Base-by-base conservation (phyloP, 2,113 vertebrate genomes). In the Dryoscopus gambensis region DNA sequence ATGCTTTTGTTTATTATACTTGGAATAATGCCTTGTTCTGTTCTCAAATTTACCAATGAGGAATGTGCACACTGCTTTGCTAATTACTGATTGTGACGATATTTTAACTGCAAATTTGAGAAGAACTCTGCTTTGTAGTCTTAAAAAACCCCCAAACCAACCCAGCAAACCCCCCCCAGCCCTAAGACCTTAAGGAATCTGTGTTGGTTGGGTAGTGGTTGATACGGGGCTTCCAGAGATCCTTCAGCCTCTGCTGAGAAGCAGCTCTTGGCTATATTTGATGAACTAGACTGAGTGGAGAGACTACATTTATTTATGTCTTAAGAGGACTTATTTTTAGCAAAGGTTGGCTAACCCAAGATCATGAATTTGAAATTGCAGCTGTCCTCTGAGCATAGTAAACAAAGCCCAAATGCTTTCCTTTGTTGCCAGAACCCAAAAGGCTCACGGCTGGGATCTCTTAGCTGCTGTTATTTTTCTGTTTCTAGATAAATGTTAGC, bases 401-500 rank as follows among this genome's bases (percentile, higher is more conserved):
- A 92, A 30, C 49, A 87, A 92, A 95, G 47, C 44, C 64, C 55
- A n/a, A 24, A 37, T 6, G 7, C 18, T 91, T 53, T 13, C 59
- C 44, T 91, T 83, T 89, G 39, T 74, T 92, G 83, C 64, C 59
- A 86, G 63, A 92, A 50, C 20, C 49, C 71, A 52, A 16, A 76
- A 86, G 13, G 33, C 19, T 87, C 3, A 0, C 13, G 67, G 35
- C 46, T 40, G 30, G 55, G 44, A 59, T 76, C 40, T 81, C 84
- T 78, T 56, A 77, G 57, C 35, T 71, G 62, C 53, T 88, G 68
- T 77, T 7, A 69, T 94, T 94, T 77, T 96, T 81, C 75, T 89
- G 59, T 95, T 97, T 89, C 49, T 90, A 98, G 97, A 97, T 98
- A 90, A 98, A 97, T 1, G 27, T 98, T 68, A 98, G 97, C 97